phyloP scores from a whole-genome alignment of 2,797 vertebrate species.

The Aphelocoma californica region DNA sequence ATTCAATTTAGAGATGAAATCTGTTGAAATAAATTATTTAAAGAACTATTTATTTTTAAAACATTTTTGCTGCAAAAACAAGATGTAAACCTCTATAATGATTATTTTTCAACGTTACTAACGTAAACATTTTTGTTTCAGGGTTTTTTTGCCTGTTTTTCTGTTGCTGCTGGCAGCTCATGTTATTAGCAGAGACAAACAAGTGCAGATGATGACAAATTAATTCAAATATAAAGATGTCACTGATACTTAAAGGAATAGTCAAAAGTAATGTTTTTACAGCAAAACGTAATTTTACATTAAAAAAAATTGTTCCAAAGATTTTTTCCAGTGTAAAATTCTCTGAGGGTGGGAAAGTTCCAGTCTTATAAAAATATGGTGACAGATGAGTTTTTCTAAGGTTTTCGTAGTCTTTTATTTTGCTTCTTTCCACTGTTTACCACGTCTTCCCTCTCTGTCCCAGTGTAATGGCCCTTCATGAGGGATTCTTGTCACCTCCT shows the following conservation, averaged over 20 bases:
- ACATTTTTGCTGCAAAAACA: not conserved
- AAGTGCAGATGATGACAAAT: not conserved
- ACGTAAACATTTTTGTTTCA: not conserved
- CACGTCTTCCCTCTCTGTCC: not conserved
- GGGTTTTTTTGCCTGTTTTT: not conserved
- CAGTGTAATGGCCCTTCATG: not conserved
- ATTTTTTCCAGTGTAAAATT: not conserved
- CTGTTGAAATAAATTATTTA: not conserved
- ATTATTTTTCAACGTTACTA: not conserved
- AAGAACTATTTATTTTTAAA: not conserved
- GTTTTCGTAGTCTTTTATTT: not conserved
- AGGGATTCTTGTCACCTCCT: not conserved
- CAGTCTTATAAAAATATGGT: not conserved
- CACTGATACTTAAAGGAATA: not conserved
- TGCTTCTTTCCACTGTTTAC: not conserved
- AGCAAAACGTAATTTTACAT: not conserved
- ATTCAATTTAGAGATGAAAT: not conserved
- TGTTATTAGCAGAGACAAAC: not conserved
- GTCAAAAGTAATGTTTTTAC: not conserved
- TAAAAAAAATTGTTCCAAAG: not conserved
- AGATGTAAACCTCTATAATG: not conserved
- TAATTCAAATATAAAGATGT: not conserved
- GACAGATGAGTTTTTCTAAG: not conserved
- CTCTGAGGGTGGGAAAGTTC: not conserved
- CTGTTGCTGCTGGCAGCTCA: not conserved